Evolutionary conservation across 2,888 invertebrate species (phyloP).

Genomic region (Hylaea fasciaria): DNA sequence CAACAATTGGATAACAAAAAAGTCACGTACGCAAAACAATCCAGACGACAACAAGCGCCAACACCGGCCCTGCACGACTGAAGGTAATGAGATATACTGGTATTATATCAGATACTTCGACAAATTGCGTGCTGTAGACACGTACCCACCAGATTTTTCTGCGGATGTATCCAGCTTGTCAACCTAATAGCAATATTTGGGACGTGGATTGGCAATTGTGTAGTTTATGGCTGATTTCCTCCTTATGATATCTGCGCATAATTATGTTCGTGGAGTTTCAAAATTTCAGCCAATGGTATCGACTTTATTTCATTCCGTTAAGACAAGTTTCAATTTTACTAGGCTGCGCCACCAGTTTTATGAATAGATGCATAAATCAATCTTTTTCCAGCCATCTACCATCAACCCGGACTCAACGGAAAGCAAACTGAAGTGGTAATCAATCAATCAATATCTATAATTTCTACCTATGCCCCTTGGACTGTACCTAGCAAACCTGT

Average conservation of each 20-base stretch:
- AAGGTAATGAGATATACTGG: constrained; percentile 27
- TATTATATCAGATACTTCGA: constrained; percentile 23
- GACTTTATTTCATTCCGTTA: too few relatives aligned
- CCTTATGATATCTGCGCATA: constrained; percentile 1
- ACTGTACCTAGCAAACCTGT: too few relatives aligned
- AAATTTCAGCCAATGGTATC: background rate
- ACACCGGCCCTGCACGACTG: constrained; percentile 21
- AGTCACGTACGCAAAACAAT: background rate
- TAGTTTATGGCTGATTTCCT: constrained; percentile 10
- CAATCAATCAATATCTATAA: too few relatives aligned
- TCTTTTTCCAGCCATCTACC: too few relatives aligned
- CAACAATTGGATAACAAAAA: background rate
- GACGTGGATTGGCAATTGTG: constrained; percentile 1
- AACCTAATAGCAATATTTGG: constrained; percentile 21
- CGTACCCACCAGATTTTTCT: constrained; percentile 9
- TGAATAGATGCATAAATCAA: too few relatives aligned
- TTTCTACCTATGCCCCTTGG: too few relatives aligned
- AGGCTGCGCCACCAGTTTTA: too few relatives aligned
- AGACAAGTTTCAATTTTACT: too few relatives aligned
- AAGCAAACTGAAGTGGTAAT: too few relatives aligned
- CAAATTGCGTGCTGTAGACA: constrained; percentile 25
- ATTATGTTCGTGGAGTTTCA: background rate
- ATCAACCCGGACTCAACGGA: too few relatives aligned
- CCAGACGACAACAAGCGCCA: background rate
- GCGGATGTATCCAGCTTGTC: constrained; percentile 15